Base-by-base conservation (phyloP, 2,797 vertebrate genomes). In the Jordanella pulchra region DNA sequence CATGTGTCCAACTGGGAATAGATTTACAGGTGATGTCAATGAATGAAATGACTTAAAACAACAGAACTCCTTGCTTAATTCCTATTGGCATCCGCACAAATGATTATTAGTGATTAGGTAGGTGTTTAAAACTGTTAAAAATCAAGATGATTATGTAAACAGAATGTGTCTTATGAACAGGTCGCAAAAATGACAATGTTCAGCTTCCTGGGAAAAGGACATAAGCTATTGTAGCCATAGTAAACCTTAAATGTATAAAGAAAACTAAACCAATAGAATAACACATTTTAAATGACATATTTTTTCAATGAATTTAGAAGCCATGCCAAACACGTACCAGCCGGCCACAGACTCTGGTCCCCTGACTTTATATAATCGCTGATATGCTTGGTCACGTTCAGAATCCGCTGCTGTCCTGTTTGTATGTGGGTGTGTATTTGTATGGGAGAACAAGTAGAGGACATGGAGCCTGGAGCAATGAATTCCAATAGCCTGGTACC, bases 311-410 rank as follows among this genome's bases (percentile, higher is more conserved):
- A 69, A 53, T 47, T 45, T 53, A 65, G 55, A 79, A 14, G 17
- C 42, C 60, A 65, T 65, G 65, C 60, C 73, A 69, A 45, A 75
- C 58, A 66, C 21, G 15, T 53, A 70, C 58, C 61, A 35, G 35
- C 32, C 51, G 23, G 35, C 82, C 67, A 77, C 64, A 81, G 61
- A 12, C 54, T 64, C 13, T 45, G 54, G 70, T 78, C 69, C 78
- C 75, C 56, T 2, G 53, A 69, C 69, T 78, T 80, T 78, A 84
- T 82, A 85, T 80, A 82, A 82, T 75, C 76, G 72, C 82, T 69
- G 80, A 86, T 87, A 87, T 89, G 87, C 87, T 69, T 60, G 79
- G 75, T 88, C 87, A 89, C 81, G 69, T 86, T 88, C 80, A 78
- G 85, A 80, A 87, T 80, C 83, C 44, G 32, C 65, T 76, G 64